Base-by-base conservation (phyloP, 2,797 vertebrate species). In the Gymnoscopelus braueri region DNA sequence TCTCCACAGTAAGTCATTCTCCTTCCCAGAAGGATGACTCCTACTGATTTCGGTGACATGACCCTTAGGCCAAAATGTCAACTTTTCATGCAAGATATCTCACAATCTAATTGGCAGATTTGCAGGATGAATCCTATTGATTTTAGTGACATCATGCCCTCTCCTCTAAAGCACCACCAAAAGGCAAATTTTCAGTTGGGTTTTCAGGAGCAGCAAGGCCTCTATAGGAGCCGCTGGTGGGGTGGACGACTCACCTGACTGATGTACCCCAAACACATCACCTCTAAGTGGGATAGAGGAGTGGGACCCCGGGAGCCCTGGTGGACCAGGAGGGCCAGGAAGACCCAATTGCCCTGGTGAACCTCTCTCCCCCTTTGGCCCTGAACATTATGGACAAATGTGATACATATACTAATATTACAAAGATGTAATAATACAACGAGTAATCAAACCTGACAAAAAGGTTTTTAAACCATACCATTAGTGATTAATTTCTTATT, bases 361-460 rank as follows among this genome's bases (percentile, higher is more conserved):
- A 74, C 96, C 97, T 65, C 91, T 93, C 13, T 95, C 94, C 32
- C 97, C 97, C 62, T 91, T 95, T 11, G 94, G 89, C 52, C 96
- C 96, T 97, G 67, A 81, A 4, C n/a, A 75, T 9, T 9, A 56
- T 59, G 11, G 6, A 24, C 49, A 75, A 67, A 35, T 0, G 75
- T 5, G 60, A 64, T 71, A 74, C 35, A 44, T 3, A 44, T 3
- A 62, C 32, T 6, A 35, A 58, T 26, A 35, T 12, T n/a, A 32
- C 19, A n/a, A 44, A 7, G 44, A 61, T 47, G 50, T 14, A n/a
- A 24, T 26, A 5, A 51, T 51, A 26, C 19, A 11, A 54, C 3
- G 11, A 13, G 19, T 0, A 26, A 29, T 26, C 10, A 24, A 56
- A 13, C 54, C 9, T 4, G 8, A 12, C 12, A 56, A 24, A 12